phyloP scores from a whole-genome alignment of 2,797 vertebrate genomes.

The Silurus lanzhouensis region DNA sequence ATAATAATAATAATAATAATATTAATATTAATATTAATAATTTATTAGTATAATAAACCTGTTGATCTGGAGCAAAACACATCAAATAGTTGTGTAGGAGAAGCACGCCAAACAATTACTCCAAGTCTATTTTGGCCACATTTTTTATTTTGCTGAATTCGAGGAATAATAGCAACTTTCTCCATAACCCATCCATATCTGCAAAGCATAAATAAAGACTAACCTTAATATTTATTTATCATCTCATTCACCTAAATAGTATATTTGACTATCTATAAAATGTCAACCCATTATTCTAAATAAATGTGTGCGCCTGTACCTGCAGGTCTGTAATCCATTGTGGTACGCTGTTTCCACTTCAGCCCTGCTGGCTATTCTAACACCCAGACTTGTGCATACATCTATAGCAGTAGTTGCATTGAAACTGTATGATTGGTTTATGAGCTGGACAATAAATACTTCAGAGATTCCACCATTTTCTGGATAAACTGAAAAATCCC shows the following conservation, averaged over 20 bases:
- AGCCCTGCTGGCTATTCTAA: constrained; percentile 65
- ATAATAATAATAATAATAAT: constrained; percentile 20
- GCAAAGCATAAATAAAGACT: constrained; percentile 3
- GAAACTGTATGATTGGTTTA: constrained; percentile 57
- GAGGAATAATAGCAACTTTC: constrained; percentile 64
- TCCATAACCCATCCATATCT: constrained; percentile 76
- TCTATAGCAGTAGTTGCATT: constrained; percentile 62
- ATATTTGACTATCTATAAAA: background rate
- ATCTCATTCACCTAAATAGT: background rate
- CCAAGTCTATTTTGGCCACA: constrained; percentile 65
- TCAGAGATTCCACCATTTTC: constrained; percentile 52
- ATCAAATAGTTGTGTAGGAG: constrained; percentile 46
- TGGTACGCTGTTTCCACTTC: constrained; percentile 64
- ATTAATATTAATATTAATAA: background rate
- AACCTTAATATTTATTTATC: background rate
- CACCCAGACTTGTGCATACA: constrained; percentile 63
- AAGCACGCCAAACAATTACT: constrained; percentile 55
- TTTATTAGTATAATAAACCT: constrained; percentile 58
- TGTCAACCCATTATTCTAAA: background rate
- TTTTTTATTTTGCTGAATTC: constrained; percentile 36
- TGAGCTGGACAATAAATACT: constrained; percentile 64
- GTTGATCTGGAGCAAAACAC: constrained; percentile 72
- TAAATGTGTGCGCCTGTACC: constrained; percentile 61
- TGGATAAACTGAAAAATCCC: constrained; percentile 45
- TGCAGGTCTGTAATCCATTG: constrained; percentile 73